These are phyloP conservation scores for Prostheceraeus crozeri DNA, from an alignment of 2,888 invertebrate genomes.

Conservation along the genomic window DNA sequence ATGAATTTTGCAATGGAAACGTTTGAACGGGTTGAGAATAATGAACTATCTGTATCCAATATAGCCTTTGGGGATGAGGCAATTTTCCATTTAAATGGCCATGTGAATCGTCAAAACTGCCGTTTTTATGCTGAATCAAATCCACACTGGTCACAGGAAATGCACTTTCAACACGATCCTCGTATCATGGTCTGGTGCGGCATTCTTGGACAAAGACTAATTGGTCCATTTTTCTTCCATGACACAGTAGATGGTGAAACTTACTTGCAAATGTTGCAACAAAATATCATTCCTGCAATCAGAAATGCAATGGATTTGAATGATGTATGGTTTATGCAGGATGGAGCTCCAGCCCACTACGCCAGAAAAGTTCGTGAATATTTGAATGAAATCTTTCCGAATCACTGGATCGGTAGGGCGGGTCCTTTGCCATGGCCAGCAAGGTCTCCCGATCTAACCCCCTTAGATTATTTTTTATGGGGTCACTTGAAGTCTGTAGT, in stretches of 20 bases:
- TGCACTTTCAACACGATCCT: conserved; percentile 30
- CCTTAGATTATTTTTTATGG: conserved; percentile 33
- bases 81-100: conserved; percentile 33
- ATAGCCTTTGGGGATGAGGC: conserved; percentile 29
- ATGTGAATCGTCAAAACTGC: conserved; percentile 30
- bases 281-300: conserved; percentile 11
- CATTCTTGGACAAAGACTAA: conserved; percentile 25
- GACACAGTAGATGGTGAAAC: conserved; percentile 28
- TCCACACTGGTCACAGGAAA: conserved; percentile 22
- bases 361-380: conserved; percentile 27
- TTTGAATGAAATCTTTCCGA: conserved; percentile 28
- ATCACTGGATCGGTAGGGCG: conserved; percentile 25
- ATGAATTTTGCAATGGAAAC: neutral
- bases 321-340: conserved; percentile 29
- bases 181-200: conserved; percentile 28
- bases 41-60: neutral
- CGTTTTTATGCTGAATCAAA: conserved; percentile 21
- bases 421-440: conserved; percentile 31
- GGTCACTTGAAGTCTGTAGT: conserved; percentile 33
- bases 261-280: conserved; percentile 28
- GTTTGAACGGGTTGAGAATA: conserved; percentile 2
- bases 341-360: conserved; percentile 32
- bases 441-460: conserved; percentile 32
- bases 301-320: neutral
- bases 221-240: conserved; percentile 36